These are phyloP conservation scores for Prionailurus bengalensis DNA, from an alignment of 2,113 vertebrate genomes.

Conservation along the genomic window DNA sequence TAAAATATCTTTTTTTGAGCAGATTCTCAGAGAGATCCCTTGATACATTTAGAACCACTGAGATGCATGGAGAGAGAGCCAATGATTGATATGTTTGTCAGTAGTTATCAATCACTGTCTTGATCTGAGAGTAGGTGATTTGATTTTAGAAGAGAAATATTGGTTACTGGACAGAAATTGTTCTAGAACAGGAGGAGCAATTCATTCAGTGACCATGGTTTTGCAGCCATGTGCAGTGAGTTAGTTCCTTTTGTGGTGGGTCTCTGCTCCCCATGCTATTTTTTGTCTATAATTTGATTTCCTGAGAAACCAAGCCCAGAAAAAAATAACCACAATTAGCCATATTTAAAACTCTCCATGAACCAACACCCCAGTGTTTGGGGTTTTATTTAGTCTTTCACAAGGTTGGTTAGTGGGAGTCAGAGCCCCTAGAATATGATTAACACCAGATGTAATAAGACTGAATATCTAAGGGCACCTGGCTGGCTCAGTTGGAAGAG, in stretches of 20 bases:
- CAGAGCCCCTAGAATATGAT: not conserved
- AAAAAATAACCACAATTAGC: not conserved
- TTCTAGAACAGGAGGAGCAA: not conserved
- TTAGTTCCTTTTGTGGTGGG: not conserved
- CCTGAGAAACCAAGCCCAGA: not conserved
- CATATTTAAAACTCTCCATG: not conserved
- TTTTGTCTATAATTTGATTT: not conserved
- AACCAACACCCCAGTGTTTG: not conserved
- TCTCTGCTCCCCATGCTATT: not conserved
- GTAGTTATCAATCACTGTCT: not conserved
- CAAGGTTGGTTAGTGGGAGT: not conserved
- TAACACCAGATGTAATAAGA: not conserved
- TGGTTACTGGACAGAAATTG: not conserved
- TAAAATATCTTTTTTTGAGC: not conserved
- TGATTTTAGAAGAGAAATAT: constrained; percentile 48
- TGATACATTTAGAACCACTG: not conserved
- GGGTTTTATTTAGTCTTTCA: not conserved
- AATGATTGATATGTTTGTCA: not conserved
- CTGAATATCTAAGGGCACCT: not conserved
- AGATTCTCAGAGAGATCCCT: not conserved
- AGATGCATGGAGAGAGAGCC: not conserved
- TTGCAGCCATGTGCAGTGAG: not conserved
- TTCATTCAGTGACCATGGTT: not conserved
- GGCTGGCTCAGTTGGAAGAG: not conserved
- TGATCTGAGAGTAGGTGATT: not conserved